phyloP scores from a whole-genome alignment of 2,797 vertebrate species.

The Dendrocincla tyrannina region DNA sequence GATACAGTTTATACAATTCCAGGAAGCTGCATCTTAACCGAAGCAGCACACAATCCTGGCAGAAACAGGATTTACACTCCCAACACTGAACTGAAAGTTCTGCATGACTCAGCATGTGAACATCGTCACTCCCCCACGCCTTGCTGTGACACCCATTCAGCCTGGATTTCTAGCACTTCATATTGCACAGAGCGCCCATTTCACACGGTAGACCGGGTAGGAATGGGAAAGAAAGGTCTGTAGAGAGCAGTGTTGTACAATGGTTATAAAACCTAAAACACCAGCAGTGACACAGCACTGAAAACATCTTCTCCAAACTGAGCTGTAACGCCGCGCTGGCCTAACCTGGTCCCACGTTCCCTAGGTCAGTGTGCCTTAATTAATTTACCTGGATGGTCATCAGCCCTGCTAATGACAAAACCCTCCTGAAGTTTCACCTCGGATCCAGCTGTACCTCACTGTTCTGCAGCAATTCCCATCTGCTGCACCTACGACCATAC shows the following conservation, averaged over 20 bases:
- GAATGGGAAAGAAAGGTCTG: background rate
- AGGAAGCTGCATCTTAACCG: conserved; percentile 16
- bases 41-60: background rate
- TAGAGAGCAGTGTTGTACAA: background rate
- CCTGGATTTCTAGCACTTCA: accelerated
- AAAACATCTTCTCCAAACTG: background rate
- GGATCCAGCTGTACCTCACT: background rate
- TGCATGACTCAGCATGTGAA: background rate
- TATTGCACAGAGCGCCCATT: background rate
- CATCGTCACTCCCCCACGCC: background rate
- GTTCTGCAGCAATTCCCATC: background rate
- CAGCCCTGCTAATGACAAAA: background rate
- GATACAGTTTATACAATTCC: background rate
- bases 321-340: accelerated
- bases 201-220: background rate
- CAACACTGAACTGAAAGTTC: background rate
- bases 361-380: background rate
- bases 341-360: background rate
- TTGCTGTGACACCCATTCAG: background rate
- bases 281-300: background rate
- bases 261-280: background rate
- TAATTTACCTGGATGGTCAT: background rate
- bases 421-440: background rate
- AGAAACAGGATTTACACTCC: background rate
- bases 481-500: accelerated